Evolutionary conservation across 2,888 invertebrate genomes (phyloP).

Genomic region (Andrena dorsata): DNA sequence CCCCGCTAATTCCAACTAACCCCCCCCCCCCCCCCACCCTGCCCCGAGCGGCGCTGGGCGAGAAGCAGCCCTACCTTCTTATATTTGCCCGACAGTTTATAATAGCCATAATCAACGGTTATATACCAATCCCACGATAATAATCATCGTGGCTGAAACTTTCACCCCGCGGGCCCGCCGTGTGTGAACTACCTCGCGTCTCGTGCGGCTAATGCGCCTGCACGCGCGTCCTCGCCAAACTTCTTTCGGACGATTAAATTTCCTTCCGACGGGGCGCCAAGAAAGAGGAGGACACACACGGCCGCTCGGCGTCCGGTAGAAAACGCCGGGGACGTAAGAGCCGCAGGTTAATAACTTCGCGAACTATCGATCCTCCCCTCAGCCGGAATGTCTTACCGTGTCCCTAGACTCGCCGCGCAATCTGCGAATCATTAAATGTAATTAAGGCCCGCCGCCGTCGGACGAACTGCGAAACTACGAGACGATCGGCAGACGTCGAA

Average conservation of each 20-base stretch:
- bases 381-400: slow-evolving; percentile 14
- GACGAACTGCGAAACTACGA: slow-evolving; percentile 3
- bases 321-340: neutral
- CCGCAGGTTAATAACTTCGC: slow-evolving; percentile 43
- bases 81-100: slow-evolving; percentile 83
- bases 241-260: slow-evolving; percentile 68
- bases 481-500: neutral
- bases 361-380: slow-evolving; percentile 45
- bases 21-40: slow-evolving; percentile 46
- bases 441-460: slow-evolving; percentile 6
- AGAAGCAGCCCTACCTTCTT: slow-evolving; percentile 77
- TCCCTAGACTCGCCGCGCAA: neutral
- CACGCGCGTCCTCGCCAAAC: slow-evolving; percentile 67
- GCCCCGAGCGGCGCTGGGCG: slow-evolving; percentile 1
- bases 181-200: slow-evolving; percentile 64
- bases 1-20: slow-evolving; percentile 82
- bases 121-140: slow-evolving; percentile 81
- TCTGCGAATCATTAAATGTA: slow-evolving; percentile 18
- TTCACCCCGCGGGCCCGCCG: slow-evolving; percentile 61
- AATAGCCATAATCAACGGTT: slow-evolving; percentile 84
- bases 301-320: neutral
- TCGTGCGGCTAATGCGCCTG: slow-evolving; percentile 73
- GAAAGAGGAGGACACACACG: slow-evolving; percentile 30
- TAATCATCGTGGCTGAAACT: slow-evolving; percentile 79
- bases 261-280: slow-evolving; percentile 51